Evolutionary conservation across 2,888 invertebrate genomes (phyloP).

Genomic region (Orchestes rusci): DNA sequence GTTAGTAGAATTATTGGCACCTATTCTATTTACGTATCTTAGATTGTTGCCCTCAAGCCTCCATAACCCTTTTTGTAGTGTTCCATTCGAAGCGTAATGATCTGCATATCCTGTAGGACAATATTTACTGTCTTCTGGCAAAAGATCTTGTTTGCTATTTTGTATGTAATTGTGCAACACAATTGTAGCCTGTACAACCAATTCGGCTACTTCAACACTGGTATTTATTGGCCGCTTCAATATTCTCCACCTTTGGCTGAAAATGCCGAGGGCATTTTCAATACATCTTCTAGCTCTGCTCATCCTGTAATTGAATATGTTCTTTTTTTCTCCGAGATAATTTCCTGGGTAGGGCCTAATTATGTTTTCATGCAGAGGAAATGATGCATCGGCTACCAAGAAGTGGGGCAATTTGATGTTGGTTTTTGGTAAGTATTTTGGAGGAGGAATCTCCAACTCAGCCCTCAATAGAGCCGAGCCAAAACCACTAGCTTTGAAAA

Average conservation of each 20-base stretch:
- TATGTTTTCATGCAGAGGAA: constrained; percentile 15
- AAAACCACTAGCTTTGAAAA: no score
- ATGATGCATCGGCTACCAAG: constrained; percentile 14
- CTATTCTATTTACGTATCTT: constrained; percentile 2
- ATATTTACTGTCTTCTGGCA: constrained; percentile 4
- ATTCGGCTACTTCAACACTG: constrained; percentile 17
- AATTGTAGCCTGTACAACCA: constrained; percentile 19
- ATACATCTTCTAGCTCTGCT: not conserved
- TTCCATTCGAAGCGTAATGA: constrained; percentile 4
- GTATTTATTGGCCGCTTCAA: constrained; percentile 12
- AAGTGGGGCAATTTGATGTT: constrained; percentile 20
- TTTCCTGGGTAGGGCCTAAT: constrained; percentile 25
- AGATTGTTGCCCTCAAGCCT: not conserved
- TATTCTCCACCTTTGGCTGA: constrained; percentile 21
- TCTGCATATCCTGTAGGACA: constrained; percentile 11
- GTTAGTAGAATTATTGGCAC: constrained; percentile 4
- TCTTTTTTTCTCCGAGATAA: constrained; percentile 11
- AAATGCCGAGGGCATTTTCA: no score
- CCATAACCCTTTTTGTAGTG: constrained; percentile 5
- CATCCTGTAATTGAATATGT: constrained; percentile 6
- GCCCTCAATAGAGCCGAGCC: constrained; percentile 8
- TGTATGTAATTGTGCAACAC: constrained; percentile 25
- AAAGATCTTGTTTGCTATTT: constrained; percentile 16
- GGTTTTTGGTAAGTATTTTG: constrained; percentile 13
- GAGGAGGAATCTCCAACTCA: constrained; percentile 13